phyloP scores from a whole-genome alignment of 2,888 invertebrate genomes.

The Tinea pellionella region DNA sequence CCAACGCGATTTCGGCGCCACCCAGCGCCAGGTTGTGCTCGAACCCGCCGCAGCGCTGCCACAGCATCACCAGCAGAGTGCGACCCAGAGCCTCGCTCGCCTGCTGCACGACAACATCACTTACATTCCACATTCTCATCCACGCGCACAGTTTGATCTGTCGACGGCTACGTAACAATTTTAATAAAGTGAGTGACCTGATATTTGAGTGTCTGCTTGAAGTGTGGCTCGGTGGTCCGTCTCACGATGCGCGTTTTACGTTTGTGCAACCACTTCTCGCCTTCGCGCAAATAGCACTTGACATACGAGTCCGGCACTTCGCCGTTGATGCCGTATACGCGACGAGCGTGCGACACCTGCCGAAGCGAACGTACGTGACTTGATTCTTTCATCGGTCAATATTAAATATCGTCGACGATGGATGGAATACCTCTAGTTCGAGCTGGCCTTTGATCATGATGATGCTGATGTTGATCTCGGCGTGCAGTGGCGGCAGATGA shows the following conservation, averaged over 20 bases:
- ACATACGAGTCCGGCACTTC: slow-evolving; percentile 91
- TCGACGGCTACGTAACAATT: too few species aligned
- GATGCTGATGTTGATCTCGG: slow-evolving; percentile 89
- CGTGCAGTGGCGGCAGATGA: slow-evolving; percentile 75
- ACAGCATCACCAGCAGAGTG: slow-evolving; percentile 89
- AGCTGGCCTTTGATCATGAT: slow-evolving; percentile 92
- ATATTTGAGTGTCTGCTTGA: slow-evolving; percentile 90
- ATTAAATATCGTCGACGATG: neutral
- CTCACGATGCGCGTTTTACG: slow-evolving; percentile 89
- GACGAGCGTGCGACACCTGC: slow-evolving; percentile 58
- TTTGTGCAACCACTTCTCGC: slow-evolving; percentile 89
- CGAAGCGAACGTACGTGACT: neutral
- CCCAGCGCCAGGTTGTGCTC: slow-evolving; percentile 85
- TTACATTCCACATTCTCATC: slow-evolving; percentile 5
- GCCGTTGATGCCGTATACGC: slow-evolving; percentile 70
- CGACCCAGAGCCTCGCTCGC: slow-evolving; percentile 82
- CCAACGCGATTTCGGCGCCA: slow-evolving; percentile 87
- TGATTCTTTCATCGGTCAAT: neutral
- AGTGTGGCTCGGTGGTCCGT: slow-evolving; percentile 86
- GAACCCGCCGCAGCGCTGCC: slow-evolving; percentile 90
- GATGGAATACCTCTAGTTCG: slow-evolving; percentile 77
- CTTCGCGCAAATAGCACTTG: slow-evolving; percentile 91
- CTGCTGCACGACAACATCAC: slow-evolving; percentile 31
- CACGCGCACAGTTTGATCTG: too few species aligned
- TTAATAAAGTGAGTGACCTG: slow-evolving; percentile 48